Conservation (phyloP, 2,797 vertebrate species). For the Microctenopoma stevenorrisi region DNA sequence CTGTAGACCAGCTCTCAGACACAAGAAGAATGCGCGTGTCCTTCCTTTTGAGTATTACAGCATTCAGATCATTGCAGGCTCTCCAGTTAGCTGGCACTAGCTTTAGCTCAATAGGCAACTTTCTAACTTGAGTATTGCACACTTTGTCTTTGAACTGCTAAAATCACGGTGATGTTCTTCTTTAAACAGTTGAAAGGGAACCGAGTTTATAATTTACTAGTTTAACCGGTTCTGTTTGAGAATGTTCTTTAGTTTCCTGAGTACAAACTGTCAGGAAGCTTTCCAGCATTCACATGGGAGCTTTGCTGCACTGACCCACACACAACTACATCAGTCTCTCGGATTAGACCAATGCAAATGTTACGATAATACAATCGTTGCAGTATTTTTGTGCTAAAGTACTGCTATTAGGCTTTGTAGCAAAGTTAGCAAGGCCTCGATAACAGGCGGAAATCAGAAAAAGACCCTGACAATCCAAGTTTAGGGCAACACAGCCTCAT, state of each 20-base stretch:
- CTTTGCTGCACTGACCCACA: neutral
- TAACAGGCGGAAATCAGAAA: fast-evolving
- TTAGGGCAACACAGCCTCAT: neutral
- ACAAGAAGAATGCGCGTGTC: neutral
- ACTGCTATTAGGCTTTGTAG: fast-evolving
- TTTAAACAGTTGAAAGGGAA: neutral
- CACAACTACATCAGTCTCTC: fast-evolving
- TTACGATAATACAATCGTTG: fast-evolving
- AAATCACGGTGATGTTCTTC: neutral
- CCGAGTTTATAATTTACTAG: neutral
- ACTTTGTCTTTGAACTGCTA: no score
- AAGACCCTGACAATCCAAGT: fast-evolving
- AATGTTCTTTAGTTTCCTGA: fast-evolving
- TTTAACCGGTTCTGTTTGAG: fast-evolving
- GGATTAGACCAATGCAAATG: neutral
- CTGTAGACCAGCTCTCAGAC: neutral
- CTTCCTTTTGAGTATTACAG: neutral
- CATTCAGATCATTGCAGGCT: neutral
- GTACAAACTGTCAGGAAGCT: constrained; percentile 10
- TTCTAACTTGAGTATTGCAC: no score
- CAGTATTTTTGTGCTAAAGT: fast-evolving
- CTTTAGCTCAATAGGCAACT: neutral
- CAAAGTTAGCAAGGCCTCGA: fast-evolving
- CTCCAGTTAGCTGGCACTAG: no score
- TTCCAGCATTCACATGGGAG: fast-evolving